Conservation (phyloP, 2,888 invertebrate species). For the Spodoptera picta region DNA sequence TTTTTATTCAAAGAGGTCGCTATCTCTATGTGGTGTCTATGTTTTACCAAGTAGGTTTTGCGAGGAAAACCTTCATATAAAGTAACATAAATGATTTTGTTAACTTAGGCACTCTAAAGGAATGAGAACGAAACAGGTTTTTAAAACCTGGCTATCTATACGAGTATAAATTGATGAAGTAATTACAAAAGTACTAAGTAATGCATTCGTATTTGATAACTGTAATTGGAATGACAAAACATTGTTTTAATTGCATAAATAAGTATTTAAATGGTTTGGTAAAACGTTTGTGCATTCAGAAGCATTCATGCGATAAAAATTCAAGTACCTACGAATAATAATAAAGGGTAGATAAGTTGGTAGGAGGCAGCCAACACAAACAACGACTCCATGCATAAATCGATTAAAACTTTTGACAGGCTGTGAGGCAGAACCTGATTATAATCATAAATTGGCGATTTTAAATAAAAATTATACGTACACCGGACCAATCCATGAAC, state of each 20-base stretch:
- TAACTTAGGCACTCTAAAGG: neutral
- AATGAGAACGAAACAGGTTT: slow-evolving; percentile 26
- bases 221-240: slow-evolving; percentile 33
- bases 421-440: slow-evolving; percentile 66
- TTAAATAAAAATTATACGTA: slow-evolving; percentile 79
- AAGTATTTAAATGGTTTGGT: slow-evolving; percentile 30
- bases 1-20: slow-evolving; percentile 27
- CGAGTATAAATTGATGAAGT: slow-evolving; percentile 37
- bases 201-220: slow-evolving; percentile 29
- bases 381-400: slow-evolving; percentile 53
- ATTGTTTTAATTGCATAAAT: slow-evolving; percentile 31
- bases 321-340: slow-evolving; percentile 37
- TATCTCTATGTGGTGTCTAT: slow-evolving; percentile 42
- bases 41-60: slow-evolving; percentile 38
- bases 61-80: slow-evolving; percentile 20
- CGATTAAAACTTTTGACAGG: slow-evolving; percentile 58
- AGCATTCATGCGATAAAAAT: slow-evolving; percentile 30
- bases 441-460: slow-evolving; percentile 83
- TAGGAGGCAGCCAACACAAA: slow-evolving; percentile 44
- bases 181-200: slow-evolving; percentile 32
- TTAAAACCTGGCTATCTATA: slow-evolving; percentile 29
- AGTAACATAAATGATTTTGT: slow-evolving; percentile 15
- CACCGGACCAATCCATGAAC: slow-evolving; percentile 73
- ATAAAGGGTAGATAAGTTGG: slow-evolving; percentile 30
- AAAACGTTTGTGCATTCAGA: slow-evolving; percentile 17